A percentile compares a stretch with the other conserved stretches of the same genome.
Conservation (phyloP, 2,797 vertebrate genomes). For the Myripristis jacobus region DNA sequence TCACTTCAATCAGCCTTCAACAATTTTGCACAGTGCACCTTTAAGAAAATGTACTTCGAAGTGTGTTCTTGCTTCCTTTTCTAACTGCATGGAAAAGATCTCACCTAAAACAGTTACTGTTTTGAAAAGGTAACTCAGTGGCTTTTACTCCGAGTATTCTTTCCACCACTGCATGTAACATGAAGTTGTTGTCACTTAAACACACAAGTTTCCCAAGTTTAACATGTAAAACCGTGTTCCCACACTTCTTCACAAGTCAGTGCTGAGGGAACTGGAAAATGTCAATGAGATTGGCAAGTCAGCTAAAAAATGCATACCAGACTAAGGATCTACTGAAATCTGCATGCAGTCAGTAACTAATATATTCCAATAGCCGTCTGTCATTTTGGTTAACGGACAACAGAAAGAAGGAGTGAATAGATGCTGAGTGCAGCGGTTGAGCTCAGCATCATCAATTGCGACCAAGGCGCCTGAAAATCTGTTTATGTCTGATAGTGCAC, state of each 20-base stretch:
- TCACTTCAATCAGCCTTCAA: no score
- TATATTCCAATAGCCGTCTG: background rate
- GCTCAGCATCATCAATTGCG: constrained; percentile 5
- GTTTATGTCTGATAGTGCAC: constrained; percentile 33
- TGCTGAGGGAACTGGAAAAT: background rate
- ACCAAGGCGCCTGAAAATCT: constrained; percentile 8
- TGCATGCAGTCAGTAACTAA: background rate
- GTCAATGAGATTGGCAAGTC: background rate
- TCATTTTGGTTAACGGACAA: background rate
- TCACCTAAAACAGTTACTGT: no score
- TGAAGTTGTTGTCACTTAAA: background rate
- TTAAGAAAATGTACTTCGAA: no score
- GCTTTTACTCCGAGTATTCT: no score
- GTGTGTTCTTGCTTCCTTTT: no score
- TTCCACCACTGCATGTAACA: no score
- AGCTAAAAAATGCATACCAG: background rate
- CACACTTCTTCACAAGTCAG: constrained; percentile 9
- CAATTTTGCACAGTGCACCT: no score
- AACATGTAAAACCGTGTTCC: background rate
- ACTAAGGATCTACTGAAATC: background rate
- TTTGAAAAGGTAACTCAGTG: no score
- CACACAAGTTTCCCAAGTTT: background rate
- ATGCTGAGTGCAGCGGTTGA: background rate
- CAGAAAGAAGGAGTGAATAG: constrained; percentile 1
- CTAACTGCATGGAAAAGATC: no score